Evolutionary conservation across 2,797 vertebrate genomes (phyloP), one percentile per base, ranked within the genome.

Genomic region (Ambastaia sidthimunki): DNA sequence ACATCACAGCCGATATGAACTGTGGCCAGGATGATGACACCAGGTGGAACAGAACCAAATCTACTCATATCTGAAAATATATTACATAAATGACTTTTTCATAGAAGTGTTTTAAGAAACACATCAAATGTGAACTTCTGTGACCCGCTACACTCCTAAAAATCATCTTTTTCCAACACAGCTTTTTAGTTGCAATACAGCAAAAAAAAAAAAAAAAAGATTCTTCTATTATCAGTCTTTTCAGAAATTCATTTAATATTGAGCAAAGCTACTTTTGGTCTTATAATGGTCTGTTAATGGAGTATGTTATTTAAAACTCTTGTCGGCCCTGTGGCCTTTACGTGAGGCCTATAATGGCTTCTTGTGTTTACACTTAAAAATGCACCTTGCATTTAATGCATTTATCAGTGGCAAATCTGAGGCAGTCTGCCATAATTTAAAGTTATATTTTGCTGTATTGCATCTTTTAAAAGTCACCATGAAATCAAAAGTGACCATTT

Each of bases 221-320:
- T n/a, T n/a, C n/a, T n/a, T n/a, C n/a, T n/a, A 71, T 16, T 69
- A 57, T 88, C 85, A 88, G 62, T 89, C 85, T 76, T 83, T 71
- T 1, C 37, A 77, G 9, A 87, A 83, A 66, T 66, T 50, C 77
- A 89, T 80, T 81, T 86, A 81, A 52, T 87, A 89, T 87, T 82
- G 37, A 73, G 63, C 86, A 87, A 91, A 89, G 79, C 76, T n/a
- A n/a, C n/a, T 76, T 68, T 41, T 66, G 88, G 79, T 63, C 87
- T 80, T 90, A 93, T 91, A 92, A 91, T 84, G 87, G 80, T 78
- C 85, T 83, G 82, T 89, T 89, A 93, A 92, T 90, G 83, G 84
- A 76, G 83, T 89, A 80, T 90, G 89, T 93, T 93, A 91, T 92
- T 84, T 93, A 81, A 89, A 84, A 81, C 87, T 91, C 92, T 91